Conservation (phyloP, 1,140 invertebrate genomes). For the Liolophura sinensis region DNA sequence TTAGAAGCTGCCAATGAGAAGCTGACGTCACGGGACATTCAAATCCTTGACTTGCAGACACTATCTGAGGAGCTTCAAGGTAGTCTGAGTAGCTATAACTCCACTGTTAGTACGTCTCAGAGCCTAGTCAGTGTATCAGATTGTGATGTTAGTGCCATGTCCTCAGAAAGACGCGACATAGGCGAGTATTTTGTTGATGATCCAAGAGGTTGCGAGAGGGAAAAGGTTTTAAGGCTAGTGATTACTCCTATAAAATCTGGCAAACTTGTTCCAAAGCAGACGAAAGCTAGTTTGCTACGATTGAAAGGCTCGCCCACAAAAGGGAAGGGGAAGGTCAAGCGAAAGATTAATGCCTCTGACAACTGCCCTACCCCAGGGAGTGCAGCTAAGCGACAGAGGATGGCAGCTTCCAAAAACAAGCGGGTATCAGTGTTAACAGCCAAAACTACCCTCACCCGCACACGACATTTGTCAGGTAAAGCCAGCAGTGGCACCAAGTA, state of each 20-base stretch:
- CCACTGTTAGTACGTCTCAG: neutral
- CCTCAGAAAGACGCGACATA: conserved; percentile 9
- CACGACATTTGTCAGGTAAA: too few species aligned
- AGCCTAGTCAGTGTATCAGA: neutral
- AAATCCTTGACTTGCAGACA: conserved; percentile 12
- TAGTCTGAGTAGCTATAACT: conserved; percentile 11
- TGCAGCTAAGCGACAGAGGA: too few species aligned
- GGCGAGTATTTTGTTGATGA: conserved; percentile 6
- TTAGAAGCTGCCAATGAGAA: conserved; percentile 26
- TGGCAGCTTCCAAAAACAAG: too few species aligned
- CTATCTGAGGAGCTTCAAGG: conserved; percentile 17
- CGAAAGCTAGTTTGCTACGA: conserved; percentile 39
- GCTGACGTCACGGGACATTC: conserved; percentile 22
- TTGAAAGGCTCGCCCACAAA: conserved; percentile 32
- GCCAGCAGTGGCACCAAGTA: too few species aligned
- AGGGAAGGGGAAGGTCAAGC: neutral
- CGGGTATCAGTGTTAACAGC: too few species aligned
- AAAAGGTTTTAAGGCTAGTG: conserved; percentile 34
- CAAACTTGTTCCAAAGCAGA: conserved; percentile 29
- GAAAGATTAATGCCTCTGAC: too few species aligned
- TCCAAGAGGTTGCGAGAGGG: conserved; percentile 16
- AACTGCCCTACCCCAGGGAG: too few species aligned
- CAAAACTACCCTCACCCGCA: too few species aligned
- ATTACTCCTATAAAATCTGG: conserved; percentile 30
- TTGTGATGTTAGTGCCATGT: neutral